Conservation (phyloP, 2,113 vertebrate genomes). For the Ceuthmochares aereus region DNA sequence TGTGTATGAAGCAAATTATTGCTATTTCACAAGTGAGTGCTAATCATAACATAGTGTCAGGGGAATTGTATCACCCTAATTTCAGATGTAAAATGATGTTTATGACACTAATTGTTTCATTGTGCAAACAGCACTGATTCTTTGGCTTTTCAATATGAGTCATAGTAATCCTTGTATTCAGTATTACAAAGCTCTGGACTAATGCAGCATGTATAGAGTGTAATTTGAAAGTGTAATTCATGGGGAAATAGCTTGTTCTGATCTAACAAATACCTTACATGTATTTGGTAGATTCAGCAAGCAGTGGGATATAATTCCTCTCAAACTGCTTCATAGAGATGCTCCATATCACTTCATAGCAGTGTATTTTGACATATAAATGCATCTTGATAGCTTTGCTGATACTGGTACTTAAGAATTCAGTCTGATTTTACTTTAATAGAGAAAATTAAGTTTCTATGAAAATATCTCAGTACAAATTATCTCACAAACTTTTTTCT, state of each 20-base stretch:
- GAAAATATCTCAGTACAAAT: neutral
- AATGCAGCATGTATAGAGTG: neutral
- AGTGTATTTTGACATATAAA: neutral
- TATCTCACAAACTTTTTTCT: neutral
- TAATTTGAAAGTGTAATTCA: neutral
- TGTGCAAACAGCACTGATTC: neutral
- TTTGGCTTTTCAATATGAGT: slow-evolving; percentile 1
- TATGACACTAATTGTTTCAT: slow-evolving; percentile 10
- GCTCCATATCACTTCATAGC: neutral
- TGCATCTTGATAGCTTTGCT: neutral
- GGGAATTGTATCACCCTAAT: neutral
- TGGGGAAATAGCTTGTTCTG: neutral
- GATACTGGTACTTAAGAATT: neutral
- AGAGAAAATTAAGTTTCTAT: neutral
- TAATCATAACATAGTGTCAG: neutral
- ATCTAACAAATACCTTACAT: neutral
- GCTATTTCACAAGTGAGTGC: neutral
- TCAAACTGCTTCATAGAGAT: neutral
- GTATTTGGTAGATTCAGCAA: neutral
- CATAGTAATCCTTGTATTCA: neutral
- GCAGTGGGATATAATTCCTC: neutral
- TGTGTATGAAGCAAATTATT: neutral
- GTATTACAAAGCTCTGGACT: neutral
- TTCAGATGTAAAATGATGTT: slow-evolving; percentile 1
- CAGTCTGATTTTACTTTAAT: neutral